These are phyloP conservation scores for Percina caprodes DNA, from an alignment of 2,113 vertebrate genomes.

Conservation along the genomic window DNA sequence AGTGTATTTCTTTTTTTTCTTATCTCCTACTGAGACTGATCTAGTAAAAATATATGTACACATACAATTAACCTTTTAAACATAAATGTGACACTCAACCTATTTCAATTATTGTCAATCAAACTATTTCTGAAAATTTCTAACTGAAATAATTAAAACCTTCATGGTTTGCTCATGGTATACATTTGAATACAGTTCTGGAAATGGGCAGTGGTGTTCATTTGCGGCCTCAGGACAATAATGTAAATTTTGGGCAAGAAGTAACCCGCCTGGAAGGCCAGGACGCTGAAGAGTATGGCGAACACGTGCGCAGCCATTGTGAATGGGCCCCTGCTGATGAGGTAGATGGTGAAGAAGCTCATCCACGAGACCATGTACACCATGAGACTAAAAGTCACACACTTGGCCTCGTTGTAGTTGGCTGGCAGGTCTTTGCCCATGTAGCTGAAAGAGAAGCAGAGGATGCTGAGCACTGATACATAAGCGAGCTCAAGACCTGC, in stretches of 20 bases:
- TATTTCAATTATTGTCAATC: neutral
- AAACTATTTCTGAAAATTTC: neutral
- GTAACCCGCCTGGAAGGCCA: slow-evolving; percentile 81
- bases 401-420: slow-evolving; percentile 90
- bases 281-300: slow-evolving; percentile 79
- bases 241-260: slow-evolving; percentile 86
- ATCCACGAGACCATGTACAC: slow-evolving; percentile 87
- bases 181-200: slow-evolving; percentile 88
- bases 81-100: neutral
- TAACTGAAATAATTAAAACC: neutral
- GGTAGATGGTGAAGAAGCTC: slow-evolving; percentile 85
- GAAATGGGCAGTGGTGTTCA: slow-evolving; percentile 84
- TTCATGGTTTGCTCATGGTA: slow-evolving; percentile 82
- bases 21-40: neutral
- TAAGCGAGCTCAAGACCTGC: slow-evolving; percentile 71
- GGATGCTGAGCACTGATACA: slow-evolving; percentile 75
- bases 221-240: slow-evolving; percentile 80
- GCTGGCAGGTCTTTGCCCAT: slow-evolving; percentile 89
- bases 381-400: slow-evolving; percentile 86
- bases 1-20: neutral
- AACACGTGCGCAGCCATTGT: slow-evolving; percentile 78
- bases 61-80: neutral
- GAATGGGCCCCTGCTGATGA: slow-evolving; percentile 78
- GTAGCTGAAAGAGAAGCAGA: slow-evolving; percentile 88
- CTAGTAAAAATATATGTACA: neutral